phyloP scores from a whole-genome alignment of 1,140 invertebrate species.

The Panagrolaimus sp. region DNA sequence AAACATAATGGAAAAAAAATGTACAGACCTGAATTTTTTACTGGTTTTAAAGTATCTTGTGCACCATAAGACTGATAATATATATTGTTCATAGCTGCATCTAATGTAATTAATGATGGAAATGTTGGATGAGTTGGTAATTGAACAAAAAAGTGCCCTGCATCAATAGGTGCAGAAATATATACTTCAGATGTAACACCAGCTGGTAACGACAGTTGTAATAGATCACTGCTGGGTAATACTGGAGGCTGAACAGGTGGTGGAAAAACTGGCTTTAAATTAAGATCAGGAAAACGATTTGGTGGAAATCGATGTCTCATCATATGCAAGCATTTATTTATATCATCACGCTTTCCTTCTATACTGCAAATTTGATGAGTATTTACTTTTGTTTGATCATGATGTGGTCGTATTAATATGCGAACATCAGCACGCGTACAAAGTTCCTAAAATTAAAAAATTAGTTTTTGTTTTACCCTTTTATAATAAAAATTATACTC shows the following conservation, averaged over 20 bases:
- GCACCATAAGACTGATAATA: constrained; percentile 61
- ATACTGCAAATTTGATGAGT: constrained; percentile 58
- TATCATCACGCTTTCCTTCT: constrained; percentile 52
- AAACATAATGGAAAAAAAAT: not conserved
- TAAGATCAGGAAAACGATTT: constrained; percentile 54
- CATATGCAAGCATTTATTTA: constrained; percentile 58
- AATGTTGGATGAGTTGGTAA: constrained; percentile 85
- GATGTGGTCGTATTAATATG: constrained; percentile 57
- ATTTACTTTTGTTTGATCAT: constrained; percentile 40
- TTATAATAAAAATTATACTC: constrained; percentile 27
- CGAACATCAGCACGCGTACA: constrained; percentile 51
- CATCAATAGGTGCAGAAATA: constrained; percentile 74
- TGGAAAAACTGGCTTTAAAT: constrained; percentile 55
- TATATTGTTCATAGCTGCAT: constrained; percentile 64
- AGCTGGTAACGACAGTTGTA: constrained; percentile 74
- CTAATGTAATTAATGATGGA: constrained; percentile 71
- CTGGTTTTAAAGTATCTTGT: constrained; percentile 53
- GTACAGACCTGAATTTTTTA: not conserved
- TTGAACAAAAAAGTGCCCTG: constrained; percentile 83
- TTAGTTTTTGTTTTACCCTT: not conserved
- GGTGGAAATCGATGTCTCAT: constrained; percentile 51
- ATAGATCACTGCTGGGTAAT: not conserved
- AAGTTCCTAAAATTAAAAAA: constrained; percentile 44
- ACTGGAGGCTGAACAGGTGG: constrained; percentile 24
- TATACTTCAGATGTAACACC: constrained; percentile 86